Evolutionary conservation across 23 tunicate species (phyloP).

Genomic region (Diplosoma virens): DNA sequence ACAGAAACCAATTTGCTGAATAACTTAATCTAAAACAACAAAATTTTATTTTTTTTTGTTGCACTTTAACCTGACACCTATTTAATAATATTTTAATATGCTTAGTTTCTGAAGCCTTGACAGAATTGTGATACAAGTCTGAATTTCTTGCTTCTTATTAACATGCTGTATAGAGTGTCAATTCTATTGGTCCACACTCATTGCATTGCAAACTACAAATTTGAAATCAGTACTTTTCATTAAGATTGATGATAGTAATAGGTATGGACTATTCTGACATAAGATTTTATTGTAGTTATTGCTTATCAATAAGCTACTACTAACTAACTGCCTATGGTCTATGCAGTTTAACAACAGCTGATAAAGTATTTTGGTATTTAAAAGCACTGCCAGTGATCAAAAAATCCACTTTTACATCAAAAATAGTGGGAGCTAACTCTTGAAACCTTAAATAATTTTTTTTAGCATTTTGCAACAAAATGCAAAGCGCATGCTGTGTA

Average conservation of each 20-base stretch:
- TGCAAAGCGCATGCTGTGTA: too few species aligned
- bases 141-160: constrained; percentile 7
- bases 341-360: too few species aligned
- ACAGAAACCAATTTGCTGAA: background rate
- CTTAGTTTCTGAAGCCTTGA: constrained; percentile 4
- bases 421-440: too few species aligned
- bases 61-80: background rate
- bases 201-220: constrained; percentile 11
- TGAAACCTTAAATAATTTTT: too few species aligned
- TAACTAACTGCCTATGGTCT: too few species aligned
- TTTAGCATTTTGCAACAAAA: too few species aligned
- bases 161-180: background rate
- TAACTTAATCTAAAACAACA: constrained; percentile 1
- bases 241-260: background rate
- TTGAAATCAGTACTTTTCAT: constrained; percentile 1
- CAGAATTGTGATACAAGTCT: constrained; percentile 1
- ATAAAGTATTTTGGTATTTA: too few species aligned
- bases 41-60: constrained; percentile 4
- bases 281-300: background rate
- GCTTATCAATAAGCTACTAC: constrained; percentile 17
- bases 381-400: too few species aligned
- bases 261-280: background rate
- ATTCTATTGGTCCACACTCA: background rate
- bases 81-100: background rate
- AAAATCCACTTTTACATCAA: too few species aligned